Conservation (phyloP, 2,888 invertebrate genomes). For the Lasioglossum villosulum region DNA sequence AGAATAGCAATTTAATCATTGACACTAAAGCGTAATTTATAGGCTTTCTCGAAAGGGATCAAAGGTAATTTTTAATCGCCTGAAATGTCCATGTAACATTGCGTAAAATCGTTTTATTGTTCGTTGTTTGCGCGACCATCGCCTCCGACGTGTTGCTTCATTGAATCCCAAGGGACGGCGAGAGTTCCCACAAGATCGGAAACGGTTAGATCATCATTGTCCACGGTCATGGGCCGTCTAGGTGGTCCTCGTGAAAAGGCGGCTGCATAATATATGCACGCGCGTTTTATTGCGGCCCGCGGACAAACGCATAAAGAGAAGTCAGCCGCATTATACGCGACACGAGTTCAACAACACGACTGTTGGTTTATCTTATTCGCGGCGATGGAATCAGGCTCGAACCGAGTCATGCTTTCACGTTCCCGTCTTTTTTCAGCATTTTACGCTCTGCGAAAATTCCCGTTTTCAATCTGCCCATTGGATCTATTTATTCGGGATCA, state of each 20-base stretch:
- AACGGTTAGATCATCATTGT: conserved; percentile 64
- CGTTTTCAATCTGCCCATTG: not conserved
- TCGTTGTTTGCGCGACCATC: not conserved
- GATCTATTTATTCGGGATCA: not conserved
- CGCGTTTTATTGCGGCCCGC: conserved; percentile 74
- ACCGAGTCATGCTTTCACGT: conserved; percentile 23
- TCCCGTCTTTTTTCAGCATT: not conserved
- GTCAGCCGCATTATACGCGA: conserved; percentile 58
- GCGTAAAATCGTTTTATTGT: not conserved
- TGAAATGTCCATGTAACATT: not conserved
- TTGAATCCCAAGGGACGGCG: not conserved
- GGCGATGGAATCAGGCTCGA: conserved; percentile 46
- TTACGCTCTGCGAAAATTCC: not conserved
- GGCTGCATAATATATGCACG: conserved; percentile 74
- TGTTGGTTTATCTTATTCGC: conserved; percentile 48
- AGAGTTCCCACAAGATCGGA: conserved; percentile 53
- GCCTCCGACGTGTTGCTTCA: not conserved
- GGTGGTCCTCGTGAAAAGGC: conserved; percentile 77
- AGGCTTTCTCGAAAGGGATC: too few species aligned
- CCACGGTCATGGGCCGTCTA: conserved; percentile 64
- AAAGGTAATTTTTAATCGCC: not conserved
- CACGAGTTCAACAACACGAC: conserved; percentile 63
- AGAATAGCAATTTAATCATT: not conserved
- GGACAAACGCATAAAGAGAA: conserved; percentile 58
- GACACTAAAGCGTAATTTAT: not conserved